Conservation (phyloP, 2,797 vertebrate species). For the Acestrorhynchus altus region DNA sequence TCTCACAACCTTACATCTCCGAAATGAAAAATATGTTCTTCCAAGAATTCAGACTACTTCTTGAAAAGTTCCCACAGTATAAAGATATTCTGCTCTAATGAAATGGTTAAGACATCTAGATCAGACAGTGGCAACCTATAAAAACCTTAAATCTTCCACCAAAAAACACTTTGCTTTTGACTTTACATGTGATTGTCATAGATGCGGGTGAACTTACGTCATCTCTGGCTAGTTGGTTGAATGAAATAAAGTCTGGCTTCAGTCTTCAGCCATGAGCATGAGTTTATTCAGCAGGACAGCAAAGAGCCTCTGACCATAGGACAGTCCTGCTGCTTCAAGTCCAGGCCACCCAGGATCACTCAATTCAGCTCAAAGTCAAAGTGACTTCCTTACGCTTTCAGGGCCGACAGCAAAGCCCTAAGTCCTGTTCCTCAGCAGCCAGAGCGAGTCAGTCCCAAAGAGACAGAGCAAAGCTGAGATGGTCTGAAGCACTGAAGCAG, state of each 20-base stretch:
- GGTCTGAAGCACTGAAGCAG: conserved; percentile 23
- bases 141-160: not conserved
- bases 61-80: too few species aligned
- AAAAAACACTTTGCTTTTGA: not conserved
- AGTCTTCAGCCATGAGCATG: conserved; percentile 68
- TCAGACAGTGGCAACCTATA: not conserved
- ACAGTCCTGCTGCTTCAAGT: conserved; percentile 13
- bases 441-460: conserved; percentile 16
- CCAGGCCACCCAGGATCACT: conserved; percentile 7
- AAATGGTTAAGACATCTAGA: not conserved
- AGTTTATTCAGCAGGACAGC: conserved; percentile 19
- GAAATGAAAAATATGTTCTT: not conserved
- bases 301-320: not conserved
- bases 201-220: conserved; percentile 70
- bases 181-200: not conserved
- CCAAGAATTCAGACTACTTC: too few species aligned
- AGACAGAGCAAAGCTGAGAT: conserved; percentile 16
- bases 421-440: not conserved
- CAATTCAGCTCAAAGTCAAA: not conserved
- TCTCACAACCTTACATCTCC: not conserved
- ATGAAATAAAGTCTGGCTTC: conserved; percentile 66
- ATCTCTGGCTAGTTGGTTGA: conserved; percentile 71
- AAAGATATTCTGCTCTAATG: too few species aligned
- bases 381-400: not conserved
- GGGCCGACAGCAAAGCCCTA: conserved; percentile 11